phyloP scores from a whole-genome alignment of 2,888 invertebrate species.

The Mactromeris polynyma region DNA sequence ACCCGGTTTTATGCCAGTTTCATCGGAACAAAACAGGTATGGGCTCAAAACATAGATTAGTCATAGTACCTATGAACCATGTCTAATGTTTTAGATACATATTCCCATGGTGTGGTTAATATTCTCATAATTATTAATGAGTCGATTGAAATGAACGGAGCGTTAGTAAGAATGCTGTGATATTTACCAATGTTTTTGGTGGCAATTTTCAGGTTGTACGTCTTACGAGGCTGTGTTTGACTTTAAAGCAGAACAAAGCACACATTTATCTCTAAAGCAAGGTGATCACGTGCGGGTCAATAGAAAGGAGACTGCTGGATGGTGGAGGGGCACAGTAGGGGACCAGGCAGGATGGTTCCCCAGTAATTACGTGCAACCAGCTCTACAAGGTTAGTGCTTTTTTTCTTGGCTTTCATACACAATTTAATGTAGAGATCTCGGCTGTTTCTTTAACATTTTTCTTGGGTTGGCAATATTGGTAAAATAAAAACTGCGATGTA shows the following conservation, averaged over 20 bases:
- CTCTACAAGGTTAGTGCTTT: conserved; percentile 58
- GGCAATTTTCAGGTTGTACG: conserved; percentile 57
- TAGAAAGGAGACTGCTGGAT: conserved; percentile 83
- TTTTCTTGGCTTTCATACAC: not conserved
- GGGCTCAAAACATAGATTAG: not conserved
- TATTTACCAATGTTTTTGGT: conserved; percentile 1
- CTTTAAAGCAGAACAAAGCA: conserved; percentile 73
- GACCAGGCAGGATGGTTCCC: conserved; percentile 84
- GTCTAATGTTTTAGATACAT: not conserved
- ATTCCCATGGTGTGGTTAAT: not conserved
- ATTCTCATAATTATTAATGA: not conserved
- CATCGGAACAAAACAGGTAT: not conserved
- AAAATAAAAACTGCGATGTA: too few relatives aligned
- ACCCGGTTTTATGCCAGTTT: not conserved
- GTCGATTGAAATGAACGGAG: not conserved
- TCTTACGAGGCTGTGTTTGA: conserved; percentile 75
- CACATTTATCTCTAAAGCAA: conserved; percentile 78
- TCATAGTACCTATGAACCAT: not conserved
- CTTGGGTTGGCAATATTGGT: too few relatives aligned
- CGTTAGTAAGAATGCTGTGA: not conserved
- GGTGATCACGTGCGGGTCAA: conserved; percentile 81
- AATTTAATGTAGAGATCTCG: too few relatives aligned
- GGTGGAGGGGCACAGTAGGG: conserved; percentile 82
- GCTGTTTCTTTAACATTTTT: too few relatives aligned
- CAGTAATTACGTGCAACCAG: conserved; percentile 81